Base-by-base conservation (phyloP, 2,113 vertebrate species). In the Heterotis niloticus region DNA sequence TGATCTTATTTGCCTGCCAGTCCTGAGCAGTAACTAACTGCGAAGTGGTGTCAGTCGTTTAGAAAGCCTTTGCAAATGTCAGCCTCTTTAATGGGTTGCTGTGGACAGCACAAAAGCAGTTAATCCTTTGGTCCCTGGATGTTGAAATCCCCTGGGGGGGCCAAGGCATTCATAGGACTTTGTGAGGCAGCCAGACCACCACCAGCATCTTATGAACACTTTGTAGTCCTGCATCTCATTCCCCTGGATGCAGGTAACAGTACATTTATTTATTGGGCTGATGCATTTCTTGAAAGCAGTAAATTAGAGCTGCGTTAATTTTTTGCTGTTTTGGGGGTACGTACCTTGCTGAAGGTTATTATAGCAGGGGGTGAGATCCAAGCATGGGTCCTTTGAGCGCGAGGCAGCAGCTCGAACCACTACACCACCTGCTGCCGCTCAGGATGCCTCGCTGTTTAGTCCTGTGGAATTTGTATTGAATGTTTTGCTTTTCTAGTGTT, bases 121-220 rank as follows among this genome's bases (percentile, higher is more conserved):
- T 91, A 91, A 91, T 92, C 89, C 88, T 79, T 88, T 90, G 85
- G 91, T 90, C 88, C 80, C 4, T 1, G 9, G 76, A 74, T 84
- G 85, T 87, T 83, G 44, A 10, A 52, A n/a, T 54, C n/a, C 17
- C 34, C 3, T 13, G 44, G 23, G 54, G 70, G 28, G 28, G 34
- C 34, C 68, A 28, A 16, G 68, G 28, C 18, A 70, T 18, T 20
- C 34, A 20, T n/a, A 20, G 10, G 51, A 44, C 7, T 18, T 11
- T 34, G 29, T 52, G 1, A 56, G 12, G 12, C 44, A n/a, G n/a
- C 54, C 0, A 14, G 13, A 9, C 70, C 70, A 14, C 51, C 29
- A 44, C 5, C 18, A 34, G n/a, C 69, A 52, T 10, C 17, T 13
- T 1, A 34, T 29, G 17, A 69, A 69, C 28, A 69, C 29, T 44